Evolutionary conservation across 1,140 invertebrate species (phyloP).

Genomic region (Nautilus pompilius): DNA sequence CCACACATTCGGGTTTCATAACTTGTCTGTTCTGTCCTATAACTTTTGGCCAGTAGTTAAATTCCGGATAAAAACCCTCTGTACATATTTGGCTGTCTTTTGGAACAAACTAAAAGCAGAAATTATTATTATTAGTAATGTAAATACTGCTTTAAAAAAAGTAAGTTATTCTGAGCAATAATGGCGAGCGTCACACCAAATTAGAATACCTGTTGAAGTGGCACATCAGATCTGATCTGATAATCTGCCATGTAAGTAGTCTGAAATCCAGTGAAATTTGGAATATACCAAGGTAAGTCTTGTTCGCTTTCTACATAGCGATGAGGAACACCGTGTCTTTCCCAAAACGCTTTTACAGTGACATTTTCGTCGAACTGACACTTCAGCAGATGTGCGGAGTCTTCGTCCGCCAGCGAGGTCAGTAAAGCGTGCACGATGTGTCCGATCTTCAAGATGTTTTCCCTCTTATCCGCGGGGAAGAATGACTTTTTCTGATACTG

Average conservation of each 20-base stretch:
- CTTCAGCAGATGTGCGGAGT: conserved; percentile 24
- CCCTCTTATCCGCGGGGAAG: no score
- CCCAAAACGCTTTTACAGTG: conserved; percentile 32
- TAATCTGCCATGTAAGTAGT: no score
- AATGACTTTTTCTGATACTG: conserved; percentile 20
- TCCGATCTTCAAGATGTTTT: no score
- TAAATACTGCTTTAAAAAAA: not conserved
- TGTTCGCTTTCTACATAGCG: no score
- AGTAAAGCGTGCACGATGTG: no score
- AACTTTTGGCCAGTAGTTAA: conserved; percentile 61
- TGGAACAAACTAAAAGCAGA: conserved; percentile 30
- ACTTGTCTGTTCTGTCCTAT: conserved; percentile 59
- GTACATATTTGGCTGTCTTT: conserved; percentile 60
- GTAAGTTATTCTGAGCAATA: not conserved
- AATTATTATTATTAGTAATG: not conserved
- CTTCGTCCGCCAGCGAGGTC: conserved; percentile 10
- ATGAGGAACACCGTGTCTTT: conserved; percentile 17
- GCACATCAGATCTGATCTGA: not conserved
- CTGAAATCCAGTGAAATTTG: no score
- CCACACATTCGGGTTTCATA: conserved; percentile 69
- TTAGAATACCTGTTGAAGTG: not conserved
- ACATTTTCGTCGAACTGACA: conserved; percentile 33
- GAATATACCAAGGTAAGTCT: no score
- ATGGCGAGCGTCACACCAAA: not conserved
- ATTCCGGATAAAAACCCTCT: conserved; percentile 59